phyloP scores from a whole-genome alignment of 1,140 invertebrate genomes.

The Drosophila carrolli region DNA sequence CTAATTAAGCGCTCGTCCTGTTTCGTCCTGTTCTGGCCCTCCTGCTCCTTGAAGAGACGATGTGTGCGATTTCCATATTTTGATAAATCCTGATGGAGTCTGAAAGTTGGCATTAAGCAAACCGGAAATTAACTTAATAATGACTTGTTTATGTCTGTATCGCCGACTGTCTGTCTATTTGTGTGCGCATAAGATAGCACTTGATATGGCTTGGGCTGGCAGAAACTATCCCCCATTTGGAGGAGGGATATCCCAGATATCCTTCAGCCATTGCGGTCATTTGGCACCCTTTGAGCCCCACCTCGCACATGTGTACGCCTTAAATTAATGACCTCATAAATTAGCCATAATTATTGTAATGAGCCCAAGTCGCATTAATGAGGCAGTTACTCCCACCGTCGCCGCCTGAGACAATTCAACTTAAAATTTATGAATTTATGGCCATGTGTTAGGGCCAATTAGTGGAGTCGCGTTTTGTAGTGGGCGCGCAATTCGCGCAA shows the following conservation, averaged over 20 bases:
- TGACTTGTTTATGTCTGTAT: constrained; percentile 29
- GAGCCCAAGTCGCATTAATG: constrained; percentile 66
- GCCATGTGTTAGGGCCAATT: constrained; percentile 72
- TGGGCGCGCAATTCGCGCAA: constrained; percentile 75
- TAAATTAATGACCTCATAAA: constrained; percentile 80
- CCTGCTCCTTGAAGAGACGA: no score
- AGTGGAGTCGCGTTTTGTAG: constrained; percentile 49
- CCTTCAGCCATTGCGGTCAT: constrained; percentile 26
- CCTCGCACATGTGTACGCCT: constrained; percentile 36
- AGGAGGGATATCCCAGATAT: neutral
- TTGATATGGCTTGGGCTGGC: neutral
- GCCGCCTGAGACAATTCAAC: constrained; percentile 70
- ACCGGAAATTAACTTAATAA: constrained; percentile 76
- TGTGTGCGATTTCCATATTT: constrained; percentile 71
- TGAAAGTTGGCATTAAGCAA: constrained; percentile 42
- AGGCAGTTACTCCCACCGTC: constrained; percentile 4
- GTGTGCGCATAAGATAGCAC: constrained; percentile 7
- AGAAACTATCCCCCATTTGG: constrained; percentile 20
- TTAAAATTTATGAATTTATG: constrained; percentile 80
- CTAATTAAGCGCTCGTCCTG: constrained; percentile 73
- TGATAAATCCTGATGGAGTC: constrained; percentile 69
- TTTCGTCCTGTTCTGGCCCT: neutral
- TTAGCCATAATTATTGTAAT: constrained; percentile 81
- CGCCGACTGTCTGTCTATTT: constrained; percentile 6
- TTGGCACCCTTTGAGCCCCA: constrained; percentile 1